Evolutionary conservation across 2,113 vertebrate species (phyloP).

Genomic region (Salvator merianae): DNA sequence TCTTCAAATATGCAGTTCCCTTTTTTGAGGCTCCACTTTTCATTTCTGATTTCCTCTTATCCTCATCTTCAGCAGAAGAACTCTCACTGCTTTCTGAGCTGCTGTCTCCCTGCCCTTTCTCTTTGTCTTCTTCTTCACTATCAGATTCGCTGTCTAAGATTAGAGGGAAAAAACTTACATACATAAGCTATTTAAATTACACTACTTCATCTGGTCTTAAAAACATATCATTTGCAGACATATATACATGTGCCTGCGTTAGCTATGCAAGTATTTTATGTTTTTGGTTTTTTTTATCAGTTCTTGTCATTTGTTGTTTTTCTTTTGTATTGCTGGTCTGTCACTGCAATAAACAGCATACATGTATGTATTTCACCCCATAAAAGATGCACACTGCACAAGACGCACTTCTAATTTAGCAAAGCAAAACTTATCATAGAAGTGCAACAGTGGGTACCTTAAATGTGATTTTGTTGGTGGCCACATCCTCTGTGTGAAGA

Average conservation of each 20-base stretch:
- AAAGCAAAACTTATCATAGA: no score
- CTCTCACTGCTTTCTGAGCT: constrained; percentile 72
- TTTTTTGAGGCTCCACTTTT: constrained; percentile 70
- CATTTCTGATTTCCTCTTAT: constrained; percentile 73
- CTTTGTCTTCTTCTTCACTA: constrained; percentile 75
- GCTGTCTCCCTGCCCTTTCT: constrained; percentile 66
- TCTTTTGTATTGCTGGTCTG: no score
- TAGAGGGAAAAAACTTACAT: not conserved
- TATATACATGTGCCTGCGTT: not conserved
- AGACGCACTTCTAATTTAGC: no score
- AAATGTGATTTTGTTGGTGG: no score
- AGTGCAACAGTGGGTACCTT: no score
- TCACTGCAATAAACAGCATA: no score
- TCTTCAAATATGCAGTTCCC: constrained; percentile 37
- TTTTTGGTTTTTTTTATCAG: no score
- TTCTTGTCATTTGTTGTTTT: no score
- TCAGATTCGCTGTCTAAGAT: constrained; percentile 76
- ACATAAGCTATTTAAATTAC: not conserved
- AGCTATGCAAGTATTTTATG: not conserved
- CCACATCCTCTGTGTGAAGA: no score
- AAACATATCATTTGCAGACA: not conserved
- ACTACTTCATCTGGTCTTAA: not conserved
- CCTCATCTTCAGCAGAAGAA: constrained; percentile 74
- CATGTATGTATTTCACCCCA: no score
- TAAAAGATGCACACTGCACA: no score